These are phyloP conservation scores for Rhingia rostrata DNA, from an alignment of 2,888 invertebrate genomes.

Conservation along the genomic window DNA sequence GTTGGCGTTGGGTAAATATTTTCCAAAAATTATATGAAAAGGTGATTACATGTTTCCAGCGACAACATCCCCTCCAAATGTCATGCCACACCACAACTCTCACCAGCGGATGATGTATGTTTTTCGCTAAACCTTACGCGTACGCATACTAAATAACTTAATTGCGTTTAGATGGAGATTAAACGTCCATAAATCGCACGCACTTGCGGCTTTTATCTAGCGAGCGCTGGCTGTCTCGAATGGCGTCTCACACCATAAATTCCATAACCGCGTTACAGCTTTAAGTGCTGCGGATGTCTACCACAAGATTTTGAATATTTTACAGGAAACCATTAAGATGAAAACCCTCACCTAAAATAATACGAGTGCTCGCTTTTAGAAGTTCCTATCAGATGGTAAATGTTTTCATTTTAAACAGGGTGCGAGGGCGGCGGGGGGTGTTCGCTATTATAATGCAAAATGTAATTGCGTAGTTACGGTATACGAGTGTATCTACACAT, in stretches of 20 bases:
- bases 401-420: constrained; percentile 16
- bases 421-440: not conserved
- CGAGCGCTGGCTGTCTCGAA: constrained; percentile 5
- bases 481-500: constrained; percentile 4
- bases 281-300: constrained; percentile 25
- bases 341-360: constrained; percentile 33
- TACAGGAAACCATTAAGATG: constrained; percentile 44
- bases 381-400: constrained; percentile 33
- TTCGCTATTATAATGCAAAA: constrained; percentile 28
- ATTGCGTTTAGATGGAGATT: constrained; percentile 62
- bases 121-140: constrained; percentile 24
- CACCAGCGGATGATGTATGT: constrained; percentile 18
- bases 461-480: constrained; percentile 52
- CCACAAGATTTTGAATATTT: constrained; percentile 41
- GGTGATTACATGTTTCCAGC: constrained; percentile 8
- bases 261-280: constrained; percentile 43
- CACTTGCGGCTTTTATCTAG: constrained; percentile 42
- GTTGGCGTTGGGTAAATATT: constrained; percentile 9
- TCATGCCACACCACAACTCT: not conserved
- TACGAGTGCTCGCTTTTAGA: constrained; percentile 34
- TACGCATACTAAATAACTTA: constrained; percentile 60
- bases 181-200: constrained; percentile 54
- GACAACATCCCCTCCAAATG: not conserved
- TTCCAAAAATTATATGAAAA: constrained; percentile 32
- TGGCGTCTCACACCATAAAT: constrained; percentile 43